These are phyloP conservation scores for Machimus atricapillus DNA, from an alignment of 2,888 invertebrate genomes.

Conservation along the genomic window DNA sequence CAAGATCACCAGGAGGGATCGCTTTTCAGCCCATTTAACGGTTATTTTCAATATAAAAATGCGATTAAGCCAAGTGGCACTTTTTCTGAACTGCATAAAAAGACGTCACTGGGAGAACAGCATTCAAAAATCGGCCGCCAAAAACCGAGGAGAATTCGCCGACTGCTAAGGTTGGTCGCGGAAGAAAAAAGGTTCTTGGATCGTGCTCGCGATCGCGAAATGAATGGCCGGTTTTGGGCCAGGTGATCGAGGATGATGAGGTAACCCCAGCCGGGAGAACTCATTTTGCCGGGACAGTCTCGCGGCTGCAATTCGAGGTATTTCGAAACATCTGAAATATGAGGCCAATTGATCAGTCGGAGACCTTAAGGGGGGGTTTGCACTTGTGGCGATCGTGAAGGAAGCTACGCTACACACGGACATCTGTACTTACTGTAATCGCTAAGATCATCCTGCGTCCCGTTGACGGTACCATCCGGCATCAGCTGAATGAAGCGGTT, in stretches of 20 bases:
- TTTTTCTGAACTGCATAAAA: neutral
- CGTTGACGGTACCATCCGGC: constrained; percentile 86
- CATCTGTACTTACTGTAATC: constrained; percentile 78
- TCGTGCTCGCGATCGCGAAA: neutral
- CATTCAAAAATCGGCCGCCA: constrained; percentile 3
- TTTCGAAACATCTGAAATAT: constrained; percentile 5
- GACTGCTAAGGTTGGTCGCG: neutral
- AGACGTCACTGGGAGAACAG: neutral
- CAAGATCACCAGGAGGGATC: constrained; percentile 6
- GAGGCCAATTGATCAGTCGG: neutral
- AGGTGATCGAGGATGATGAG: constrained; percentile 4
- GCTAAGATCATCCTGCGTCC: constrained; percentile 79
- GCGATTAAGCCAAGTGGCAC: neutral
- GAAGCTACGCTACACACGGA: neutral
- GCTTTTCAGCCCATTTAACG: constrained; percentile 36
- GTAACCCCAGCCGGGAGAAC: neutral
- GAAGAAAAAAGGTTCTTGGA: neutral
- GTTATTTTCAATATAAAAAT: constrained; percentile 27
- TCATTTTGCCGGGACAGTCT: neutral
- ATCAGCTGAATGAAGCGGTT: constrained; percentile 82
- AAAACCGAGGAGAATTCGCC: neutral
- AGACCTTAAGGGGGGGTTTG: neutral
- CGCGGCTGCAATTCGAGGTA: neutral
- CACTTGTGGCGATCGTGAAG: neutral
- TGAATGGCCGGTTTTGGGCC: neutral